Evolutionary conservation across 2,888 invertebrate species (phyloP).

Genomic region (Hartigia nigra): DNA sequence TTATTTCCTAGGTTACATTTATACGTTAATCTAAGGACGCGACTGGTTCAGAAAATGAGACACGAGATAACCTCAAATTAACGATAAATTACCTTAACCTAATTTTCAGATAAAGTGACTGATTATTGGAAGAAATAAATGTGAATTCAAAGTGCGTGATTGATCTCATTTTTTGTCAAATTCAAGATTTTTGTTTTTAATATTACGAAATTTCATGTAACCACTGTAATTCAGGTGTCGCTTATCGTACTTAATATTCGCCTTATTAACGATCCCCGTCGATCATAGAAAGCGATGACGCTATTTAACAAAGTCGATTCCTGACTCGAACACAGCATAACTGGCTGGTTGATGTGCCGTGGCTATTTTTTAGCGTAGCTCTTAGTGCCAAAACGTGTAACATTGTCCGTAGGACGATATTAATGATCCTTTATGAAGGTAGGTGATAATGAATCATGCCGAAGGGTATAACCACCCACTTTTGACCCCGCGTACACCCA

Average conservation of each 20-base stretch:
- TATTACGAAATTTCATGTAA: too few relatives aligned
- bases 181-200: too few relatives aligned
- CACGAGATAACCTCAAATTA: not conserved
- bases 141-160: not conserved
- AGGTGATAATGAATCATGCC: conserved; percentile 46
- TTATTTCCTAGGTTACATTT: not conserved
- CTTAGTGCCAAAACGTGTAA: conserved; percentile 63
- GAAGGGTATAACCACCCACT: conserved; percentile 16
- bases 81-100: not conserved
- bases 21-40: not conserved
- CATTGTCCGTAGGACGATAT: conserved; percentile 56
- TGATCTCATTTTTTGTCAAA: not conserved
- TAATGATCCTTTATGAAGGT: conserved; percentile 55
- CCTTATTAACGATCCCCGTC: too few relatives aligned
- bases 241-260: too few relatives aligned
- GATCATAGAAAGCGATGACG: not conserved
- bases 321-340: not conserved
- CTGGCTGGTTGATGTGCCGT: not conserved
- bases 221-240: too few relatives aligned
- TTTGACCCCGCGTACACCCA: not conserved
- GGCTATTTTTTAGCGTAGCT: conserved; percentile 40
- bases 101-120: not conserved
- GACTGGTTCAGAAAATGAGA: not conserved
- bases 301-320: not conserved
- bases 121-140: not conserved